Evolutionary conservation across 2,797 vertebrate genomes (phyloP), one percentile per base, ranked within the genome.

Genomic region (Paguma larvata): DNA sequence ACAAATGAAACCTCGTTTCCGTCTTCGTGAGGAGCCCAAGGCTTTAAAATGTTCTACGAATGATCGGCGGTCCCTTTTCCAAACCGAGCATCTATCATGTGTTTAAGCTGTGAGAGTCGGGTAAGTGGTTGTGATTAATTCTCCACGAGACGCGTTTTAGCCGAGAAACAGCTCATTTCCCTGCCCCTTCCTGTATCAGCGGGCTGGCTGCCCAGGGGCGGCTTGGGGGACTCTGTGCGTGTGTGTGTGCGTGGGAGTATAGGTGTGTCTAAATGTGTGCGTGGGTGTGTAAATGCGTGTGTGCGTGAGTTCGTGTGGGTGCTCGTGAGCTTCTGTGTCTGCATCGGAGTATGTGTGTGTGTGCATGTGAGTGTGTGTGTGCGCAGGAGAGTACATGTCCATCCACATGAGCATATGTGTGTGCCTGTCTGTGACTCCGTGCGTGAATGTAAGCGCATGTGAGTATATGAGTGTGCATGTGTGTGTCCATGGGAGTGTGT

Each of bases 41-140:
- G 44, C 93, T 94, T 97, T 19, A 62, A 79, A 94, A 96, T 96
- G 91, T 89, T 98, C 85, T 70, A 72, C 87, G 85, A 92, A 80
- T 62, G 87, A 79, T 59, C 83, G 65, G 65, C 19, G 48, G 5
- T 32, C 16, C 62, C 80, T 59, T 56, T 85, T 59, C 59, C 6
- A 59, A 38, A 46, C 62, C 13, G 1, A 1, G 32, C 34, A 27
- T 78, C 62, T 25, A 32, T 85, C 38, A 41, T 41, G 30, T 11
- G 23, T 25, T 62, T 85, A 48, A 90, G 63, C 46, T 4, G 16
- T 3, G 18, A 77, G 53, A 53, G n/a, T 32, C 30, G 68, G 23
- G 27, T 68, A 62, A 85, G 44, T 56, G 48, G 59, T 25, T 62
- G 18, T 38, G 72, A 59, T 91, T 78, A 27, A 78, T 38, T 46